Percentiles rank a stretch among this genome's conserved stretches.
phyloP scores from a whole-genome alignment of 2,888 invertebrate genomes.

The Corythucha ciliata region DNA sequence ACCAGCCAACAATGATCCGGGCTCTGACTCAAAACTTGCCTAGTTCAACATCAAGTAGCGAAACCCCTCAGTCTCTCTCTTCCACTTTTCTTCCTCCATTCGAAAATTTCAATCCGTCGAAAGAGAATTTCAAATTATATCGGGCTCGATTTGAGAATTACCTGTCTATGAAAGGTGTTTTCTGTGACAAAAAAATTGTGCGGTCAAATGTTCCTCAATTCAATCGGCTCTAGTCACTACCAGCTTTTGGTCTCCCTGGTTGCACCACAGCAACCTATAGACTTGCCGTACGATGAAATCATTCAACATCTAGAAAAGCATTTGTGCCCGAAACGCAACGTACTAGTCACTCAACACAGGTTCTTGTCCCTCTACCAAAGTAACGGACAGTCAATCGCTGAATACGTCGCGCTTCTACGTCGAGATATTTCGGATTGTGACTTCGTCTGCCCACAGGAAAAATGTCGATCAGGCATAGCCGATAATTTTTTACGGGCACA shows the following conservation, averaged over 20 bases:
- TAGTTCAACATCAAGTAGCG: no score
- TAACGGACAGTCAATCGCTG: constrained; percentile 3
- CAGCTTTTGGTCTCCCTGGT: background rate
- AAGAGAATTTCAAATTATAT: constrained; percentile 15
- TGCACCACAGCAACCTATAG: background rate
- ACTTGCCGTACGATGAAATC: constrained; percentile 1
- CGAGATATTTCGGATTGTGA: constrained; percentile 13
- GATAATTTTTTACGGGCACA: constrained; percentile 10
- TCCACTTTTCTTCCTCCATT: constrained; percentile 5
- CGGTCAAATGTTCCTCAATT: constrained; percentile 8
- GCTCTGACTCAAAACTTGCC: no score
- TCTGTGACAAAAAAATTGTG: background rate
- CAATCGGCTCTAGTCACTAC: constrained; percentile 9
- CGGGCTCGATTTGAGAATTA: constrained; percentile 13
- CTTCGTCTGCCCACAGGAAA: background rate
- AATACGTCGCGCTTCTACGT: constrained; percentile 4
- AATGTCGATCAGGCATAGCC: background rate
- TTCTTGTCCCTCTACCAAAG: constrained; percentile 10
- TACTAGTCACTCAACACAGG: constrained; percentile 1
- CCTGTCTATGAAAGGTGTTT: constrained; percentile 7
- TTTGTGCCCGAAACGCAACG: constrained; percentile 7
- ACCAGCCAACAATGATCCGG: no score
- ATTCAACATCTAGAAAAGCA: background rate
- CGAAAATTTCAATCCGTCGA: constrained; percentile 1
- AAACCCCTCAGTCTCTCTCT: no score